Conservation (phyloP, 1,140 invertebrate genomes). For the Sarcophaga peregrina region DNA sequence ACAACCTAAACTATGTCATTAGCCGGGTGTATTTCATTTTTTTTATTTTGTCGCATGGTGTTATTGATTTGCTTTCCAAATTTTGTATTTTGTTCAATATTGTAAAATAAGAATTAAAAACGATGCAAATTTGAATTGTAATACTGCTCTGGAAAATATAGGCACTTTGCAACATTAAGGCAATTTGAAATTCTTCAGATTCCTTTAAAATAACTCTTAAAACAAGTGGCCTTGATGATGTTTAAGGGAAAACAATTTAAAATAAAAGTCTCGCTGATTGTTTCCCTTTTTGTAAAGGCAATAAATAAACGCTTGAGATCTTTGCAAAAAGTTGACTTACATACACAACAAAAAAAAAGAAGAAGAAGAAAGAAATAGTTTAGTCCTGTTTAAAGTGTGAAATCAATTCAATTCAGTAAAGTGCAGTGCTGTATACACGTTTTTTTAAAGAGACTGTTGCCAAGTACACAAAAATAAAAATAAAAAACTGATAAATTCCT, state of each 20-base stretch:
- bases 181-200: not conserved
- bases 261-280: not conserved
- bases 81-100: too few relatives aligned
- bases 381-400: conserved; percentile 5
- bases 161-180: too few relatives aligned
- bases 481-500: too few relatives aligned
- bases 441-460: not conserved
- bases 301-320: not conserved
- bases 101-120: too few relatives aligned
- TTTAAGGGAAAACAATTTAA: not conserved
- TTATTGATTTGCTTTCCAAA: too few relatives aligned
- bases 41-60: too few relatives aligned
- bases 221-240: not conserved
- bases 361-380: not conserved
- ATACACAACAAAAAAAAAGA: not conserved
- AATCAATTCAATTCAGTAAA: not conserved
- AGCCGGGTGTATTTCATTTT: too few relatives aligned
- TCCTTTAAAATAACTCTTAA: not conserved
- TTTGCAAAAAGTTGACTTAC: not conserved
- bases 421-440: not conserved
- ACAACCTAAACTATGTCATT: too few relatives aligned
- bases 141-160: too few relatives aligned
- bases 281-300: too few relatives aligned
- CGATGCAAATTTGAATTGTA: too few relatives aligned
- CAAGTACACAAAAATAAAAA: not conserved